Evolutionary conservation across 1,140 invertebrate genomes (phyloP), one percentile per base, ranked within the genome.

Genomic region (Drosophila bocqueti): DNA sequence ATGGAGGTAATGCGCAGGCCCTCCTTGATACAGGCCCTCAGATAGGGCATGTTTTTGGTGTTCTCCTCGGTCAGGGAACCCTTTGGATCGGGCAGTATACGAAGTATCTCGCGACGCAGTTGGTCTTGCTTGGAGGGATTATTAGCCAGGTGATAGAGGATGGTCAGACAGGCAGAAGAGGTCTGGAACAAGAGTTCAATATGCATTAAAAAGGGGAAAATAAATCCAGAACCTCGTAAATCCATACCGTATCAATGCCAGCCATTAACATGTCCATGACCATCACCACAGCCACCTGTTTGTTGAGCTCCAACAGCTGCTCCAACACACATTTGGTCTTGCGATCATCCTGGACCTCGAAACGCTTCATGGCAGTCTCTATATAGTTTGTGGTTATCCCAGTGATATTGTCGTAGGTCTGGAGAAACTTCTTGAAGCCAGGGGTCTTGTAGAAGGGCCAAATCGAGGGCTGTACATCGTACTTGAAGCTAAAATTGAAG

Each of bases 1-100:
- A 98, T 97, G 9, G 97, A 97, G 92, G 96, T 97, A 91, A 98
- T 95, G 91, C 97, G 94, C 15, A 98, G 94, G 18, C 95, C 96
- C 69, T 94, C 94, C 62, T 94, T 94, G 26, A 94, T 93, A 68
- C 94, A 94, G 11, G 94, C 94, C 79, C 94, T 92, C 50, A 94
- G 73, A 77, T 94, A 94, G 0, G 94, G 94, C 79, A 92, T 77
- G 49, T 85, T 89, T 15, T 79, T 89, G 46, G 90, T 79, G 13
- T 90, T 94, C 15, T 89, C 76, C 11, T 91, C 80, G 42, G 90
- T 93, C 13, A 94, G 62, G 4, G 85, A 79, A 5, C 69, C 81
- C 1, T 93, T 71, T 24, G 92, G 47, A 10, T 66, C 54, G 10
- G 87, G 76, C 6, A 93, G 76, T 1, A 83, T 77, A 0, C 79